Base-by-base conservation (phyloP, 2,888 invertebrate species). In the Scaptomyza tumidula region DNA sequence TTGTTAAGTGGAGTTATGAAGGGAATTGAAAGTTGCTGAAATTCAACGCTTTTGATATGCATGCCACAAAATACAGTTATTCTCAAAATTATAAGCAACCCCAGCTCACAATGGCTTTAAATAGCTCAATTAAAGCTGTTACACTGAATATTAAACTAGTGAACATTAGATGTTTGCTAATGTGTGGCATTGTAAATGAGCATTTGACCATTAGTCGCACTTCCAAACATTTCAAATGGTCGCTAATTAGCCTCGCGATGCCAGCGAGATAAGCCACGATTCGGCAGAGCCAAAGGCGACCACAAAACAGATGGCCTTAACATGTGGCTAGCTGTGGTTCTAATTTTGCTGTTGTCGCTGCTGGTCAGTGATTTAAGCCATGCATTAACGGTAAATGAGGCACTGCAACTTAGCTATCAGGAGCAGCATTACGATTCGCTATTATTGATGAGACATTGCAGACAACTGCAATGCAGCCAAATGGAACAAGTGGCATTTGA, bases 381-480 rank as follows among this genome's bases (percentile, higher is more conserved):
- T n/a, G 55, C 55, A 1, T 14, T 43, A 3, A 60, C 52, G 11
- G 9, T 75, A 16, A 41, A 46, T 11, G 33, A 54, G 9, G 13
- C 37, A 14, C 19, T 86, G 54, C 6, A 52, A 4, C 62, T 54
- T 6, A 56, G 65, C 49, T 27, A 71, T n/a, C 13, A 13, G 59
- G 71, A 81, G 6, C 68, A 52, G 19, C 65, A 7, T 1, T 74
- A 45, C 7, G 54, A 71, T 9, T 59, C 70, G 7, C 16, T 83
- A 0, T 13, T 85, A 10, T 14, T 79, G 44, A 19, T 87, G 9
- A 49, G 45, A 5, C 86, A 83, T 9, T 39, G 49, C 14, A 43
- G n/a, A 6, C 65, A 78, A 45, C 4, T 7, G 48, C 39, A 14
- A 0, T 75, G 73, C 56, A 58, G 55, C 19, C 52, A 53, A 19